Evolutionary conservation across 2,797 vertebrate species (phyloP).

Genomic region (Lithobates pipiens): DNA sequence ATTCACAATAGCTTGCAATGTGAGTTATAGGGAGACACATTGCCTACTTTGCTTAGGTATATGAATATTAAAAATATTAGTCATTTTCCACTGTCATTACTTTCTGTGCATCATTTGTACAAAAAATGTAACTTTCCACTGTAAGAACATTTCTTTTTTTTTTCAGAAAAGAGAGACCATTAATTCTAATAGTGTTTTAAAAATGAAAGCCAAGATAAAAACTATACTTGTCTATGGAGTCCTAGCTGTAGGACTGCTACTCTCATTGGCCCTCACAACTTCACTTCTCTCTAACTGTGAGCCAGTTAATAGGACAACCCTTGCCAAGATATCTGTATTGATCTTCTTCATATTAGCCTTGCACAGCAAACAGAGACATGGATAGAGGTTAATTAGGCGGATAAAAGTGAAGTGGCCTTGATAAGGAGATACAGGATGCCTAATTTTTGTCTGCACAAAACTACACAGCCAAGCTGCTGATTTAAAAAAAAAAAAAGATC

Average conservation of each 20-base stretch:
- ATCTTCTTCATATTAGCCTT: slow-evolving; percentile 60
- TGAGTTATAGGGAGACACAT: no score
- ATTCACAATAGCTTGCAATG: no score
- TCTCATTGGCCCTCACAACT: slow-evolving; percentile 53
- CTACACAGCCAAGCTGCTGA: slow-evolving; percentile 6
- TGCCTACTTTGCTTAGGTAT: no score
- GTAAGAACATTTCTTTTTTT: no score
- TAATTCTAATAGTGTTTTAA: not conserved
- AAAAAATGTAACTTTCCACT: no score
- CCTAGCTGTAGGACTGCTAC: slow-evolving; percentile 22
- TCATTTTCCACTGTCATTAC: no score
- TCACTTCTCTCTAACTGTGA: slow-evolving; percentile 48
- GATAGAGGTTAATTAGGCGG: slow-evolving; percentile 60
- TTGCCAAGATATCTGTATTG: slow-evolving; percentile 61
- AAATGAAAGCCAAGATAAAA: not conserved
- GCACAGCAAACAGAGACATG: slow-evolving; percentile 55
- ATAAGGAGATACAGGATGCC: slow-evolving; percentile 50
- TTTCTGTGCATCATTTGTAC: no score
- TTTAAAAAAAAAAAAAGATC: not conserved
- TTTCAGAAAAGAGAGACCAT: not conserved
- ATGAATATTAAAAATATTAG: no score
- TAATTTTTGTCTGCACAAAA: slow-evolving; percentile 13
- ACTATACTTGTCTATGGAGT: slow-evolving; percentile 7
- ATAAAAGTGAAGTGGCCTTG: slow-evolving; percentile 56
- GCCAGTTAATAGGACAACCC: slow-evolving; percentile 54